Conservation (phyloP, 2,888 invertebrate genomes). For the Ichneumoninae sp. region DNA sequence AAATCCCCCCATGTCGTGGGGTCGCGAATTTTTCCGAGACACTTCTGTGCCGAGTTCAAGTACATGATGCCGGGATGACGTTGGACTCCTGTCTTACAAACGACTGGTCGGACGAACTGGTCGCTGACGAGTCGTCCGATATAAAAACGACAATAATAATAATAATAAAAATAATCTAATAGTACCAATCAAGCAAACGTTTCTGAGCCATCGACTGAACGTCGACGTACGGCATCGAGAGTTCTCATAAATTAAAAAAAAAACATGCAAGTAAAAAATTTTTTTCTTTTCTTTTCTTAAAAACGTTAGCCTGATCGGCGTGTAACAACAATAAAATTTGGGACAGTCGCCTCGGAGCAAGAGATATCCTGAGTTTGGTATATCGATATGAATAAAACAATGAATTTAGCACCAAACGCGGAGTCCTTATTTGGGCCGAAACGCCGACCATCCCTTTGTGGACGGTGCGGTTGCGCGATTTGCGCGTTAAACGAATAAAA, state of each 20-base stretch:
- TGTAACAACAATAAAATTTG: conserved; percentile 54
- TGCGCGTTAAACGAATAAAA: conserved; percentile 7
- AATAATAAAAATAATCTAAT: conserved; percentile 45
- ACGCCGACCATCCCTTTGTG: conserved; percentile 35
- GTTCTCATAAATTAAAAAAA: conserved; percentile 21
- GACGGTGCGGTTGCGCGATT: conserved; percentile 39
- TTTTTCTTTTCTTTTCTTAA: background rate
- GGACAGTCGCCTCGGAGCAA: conserved; percentile 39
- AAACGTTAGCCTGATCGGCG: conserved; percentile 36
- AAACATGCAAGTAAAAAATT: background rate
- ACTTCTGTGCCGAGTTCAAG: conserved; percentile 19
- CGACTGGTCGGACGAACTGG: conserved; percentile 40
- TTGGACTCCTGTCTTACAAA: background rate
- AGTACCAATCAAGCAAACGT: conserved; percentile 31
- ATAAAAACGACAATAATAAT: conserved; percentile 43
- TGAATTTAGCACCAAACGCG: conserved; percentile 38
- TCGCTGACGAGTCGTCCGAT: conserved; percentile 28
- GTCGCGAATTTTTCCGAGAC: conserved; percentile 25
- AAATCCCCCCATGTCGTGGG: conserved; percentile 71
- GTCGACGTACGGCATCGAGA: conserved; percentile 24
- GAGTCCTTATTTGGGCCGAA: conserved; percentile 22
- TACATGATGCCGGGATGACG: conserved; percentile 23
- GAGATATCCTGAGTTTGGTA: conserved; percentile 36
- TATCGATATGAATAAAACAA: conserved; percentile 11
- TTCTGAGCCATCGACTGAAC: conserved; percentile 11